A percentile compares a stretch with the other conserved stretches of the same genome.
Conservation (phyloP, 2,113 vertebrate species). For the Rhinogobius similis region DNA sequence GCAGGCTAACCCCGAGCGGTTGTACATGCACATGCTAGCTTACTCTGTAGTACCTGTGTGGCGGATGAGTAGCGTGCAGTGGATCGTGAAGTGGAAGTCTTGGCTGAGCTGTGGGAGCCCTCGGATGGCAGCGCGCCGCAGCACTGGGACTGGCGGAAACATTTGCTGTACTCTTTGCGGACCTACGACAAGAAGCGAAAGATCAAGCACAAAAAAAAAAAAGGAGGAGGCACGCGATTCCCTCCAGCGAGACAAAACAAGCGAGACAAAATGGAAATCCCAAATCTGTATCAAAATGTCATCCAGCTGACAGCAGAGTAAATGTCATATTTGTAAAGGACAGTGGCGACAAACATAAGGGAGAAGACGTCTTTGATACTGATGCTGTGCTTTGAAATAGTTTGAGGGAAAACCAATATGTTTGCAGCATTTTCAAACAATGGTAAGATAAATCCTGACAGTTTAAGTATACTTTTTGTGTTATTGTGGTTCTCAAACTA, state of each 20-base stretch:
- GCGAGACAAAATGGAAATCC: conserved; percentile 27
- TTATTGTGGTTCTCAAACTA: neutral
- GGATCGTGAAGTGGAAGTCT: conserved; percentile 89
- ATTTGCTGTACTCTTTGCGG: conserved; percentile 97
- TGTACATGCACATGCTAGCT: neutral
- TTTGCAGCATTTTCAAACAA: neutral
- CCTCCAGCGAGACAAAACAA: neutral
- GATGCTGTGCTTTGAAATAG: neutral
- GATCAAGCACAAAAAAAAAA: conserved; percentile 34
- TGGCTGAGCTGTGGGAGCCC: conserved; percentile 90
- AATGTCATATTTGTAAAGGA: conserved; percentile 49
- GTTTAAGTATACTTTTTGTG: neutral
- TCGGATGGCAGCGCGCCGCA: conserved; percentile 89
- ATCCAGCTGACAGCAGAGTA: conserved; percentile 50
- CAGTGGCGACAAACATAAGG: conserved; percentile 20
- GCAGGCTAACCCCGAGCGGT: neutral
- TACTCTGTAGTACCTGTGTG: conserved; percentile 85
- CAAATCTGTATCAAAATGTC: conserved; percentile 62
- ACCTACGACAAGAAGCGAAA: conserved; percentile 76
- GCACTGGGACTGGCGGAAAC: conserved; percentile 95
- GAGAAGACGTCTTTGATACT: conserved; percentile 14
- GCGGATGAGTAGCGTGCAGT: conserved; percentile 96
- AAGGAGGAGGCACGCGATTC: neutral
- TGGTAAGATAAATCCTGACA: neutral
- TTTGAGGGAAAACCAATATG: neutral